phyloP scores from a whole-genome alignment of 2,888 invertebrate genomes.

The Seladonia tumulorum region DNA sequence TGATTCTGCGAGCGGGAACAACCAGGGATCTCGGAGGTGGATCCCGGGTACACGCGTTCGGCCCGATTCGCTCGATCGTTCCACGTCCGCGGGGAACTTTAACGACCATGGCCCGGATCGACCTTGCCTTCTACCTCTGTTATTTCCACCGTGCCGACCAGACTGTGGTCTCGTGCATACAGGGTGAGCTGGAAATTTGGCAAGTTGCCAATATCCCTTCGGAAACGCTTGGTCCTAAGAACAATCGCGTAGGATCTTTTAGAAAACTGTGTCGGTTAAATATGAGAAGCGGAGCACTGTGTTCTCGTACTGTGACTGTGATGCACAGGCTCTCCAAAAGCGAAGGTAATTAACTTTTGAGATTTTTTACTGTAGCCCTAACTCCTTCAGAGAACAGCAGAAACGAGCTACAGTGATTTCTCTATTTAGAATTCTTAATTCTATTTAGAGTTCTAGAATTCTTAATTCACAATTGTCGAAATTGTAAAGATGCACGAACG shows the following conservation, averaged over 20 bases:
- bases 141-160: constrained; percentile 53
- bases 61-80: constrained; percentile 15
- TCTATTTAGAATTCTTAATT: too few species aligned
- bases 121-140: constrained; percentile 50
- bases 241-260: background rate
- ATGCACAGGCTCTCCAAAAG: too few species aligned
- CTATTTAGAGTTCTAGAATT: too few species aligned
- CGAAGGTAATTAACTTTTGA: too few species aligned
- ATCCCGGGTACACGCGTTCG: constrained; percentile 3
- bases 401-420: too few species aligned
- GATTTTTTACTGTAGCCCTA: too few species aligned
- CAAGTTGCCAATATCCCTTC: background rate
- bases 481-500: too few species aligned
- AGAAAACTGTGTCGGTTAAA: too few species aligned
- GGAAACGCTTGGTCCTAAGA: background rate
- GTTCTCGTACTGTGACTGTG: too few species aligned
- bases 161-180: constrained; percentile 26
- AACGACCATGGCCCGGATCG: constrained; percentile 65
- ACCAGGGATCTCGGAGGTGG: constrained; percentile 42
- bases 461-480: too few species aligned
- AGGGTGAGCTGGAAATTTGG: background rate
- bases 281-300: too few species aligned
- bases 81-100: constrained; percentile 49
- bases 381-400: too few species aligned
- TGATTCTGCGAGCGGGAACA: constrained; percentile 55